Evolutionary conservation across 2,888 invertebrate species (phyloP).

Genomic region (Nysson spinosus): DNA sequence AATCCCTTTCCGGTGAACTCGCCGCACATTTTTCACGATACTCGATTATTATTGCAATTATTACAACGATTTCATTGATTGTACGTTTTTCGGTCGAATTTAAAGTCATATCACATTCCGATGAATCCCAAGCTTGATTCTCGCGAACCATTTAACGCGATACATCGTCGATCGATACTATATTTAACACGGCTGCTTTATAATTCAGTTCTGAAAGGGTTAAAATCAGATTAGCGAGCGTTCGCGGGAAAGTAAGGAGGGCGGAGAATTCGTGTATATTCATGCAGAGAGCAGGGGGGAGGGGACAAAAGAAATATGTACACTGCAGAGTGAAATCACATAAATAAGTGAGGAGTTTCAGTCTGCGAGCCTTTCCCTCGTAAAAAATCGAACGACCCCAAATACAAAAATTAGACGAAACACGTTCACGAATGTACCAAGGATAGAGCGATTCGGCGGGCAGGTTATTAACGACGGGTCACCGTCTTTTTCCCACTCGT

Average conservation of each 20-base stretch:
- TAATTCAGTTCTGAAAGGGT: conserved; percentile 16
- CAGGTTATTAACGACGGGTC: too few relatives aligned
- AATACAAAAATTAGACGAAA: conserved; percentile 1
- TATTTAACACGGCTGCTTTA: conserved; percentile 11
- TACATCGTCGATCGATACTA: conserved; percentile 14
- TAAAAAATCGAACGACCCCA: conserved; percentile 1
- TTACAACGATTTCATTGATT: too few relatives aligned
- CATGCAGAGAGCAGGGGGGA: neutral
- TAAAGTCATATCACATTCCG: conserved; percentile 9
- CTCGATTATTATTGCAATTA: too few relatives aligned
- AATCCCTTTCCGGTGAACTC: too few relatives aligned
- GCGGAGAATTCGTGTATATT: neutral
- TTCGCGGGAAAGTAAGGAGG: neutral
- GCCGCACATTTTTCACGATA: too few relatives aligned
- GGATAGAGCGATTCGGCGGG: too few relatives aligned
- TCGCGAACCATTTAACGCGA: conserved; percentile 6
- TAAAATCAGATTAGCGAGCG: neutral
- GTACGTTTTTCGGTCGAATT: neutral
- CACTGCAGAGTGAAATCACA: conserved; percentile 14
- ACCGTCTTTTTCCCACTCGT: neutral
- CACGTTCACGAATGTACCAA: neutral
- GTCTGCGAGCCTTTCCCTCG: conserved; percentile 34
- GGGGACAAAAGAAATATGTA: conserved; percentile 16
- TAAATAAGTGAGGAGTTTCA: conserved; percentile 37
- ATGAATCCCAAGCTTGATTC: conserved; percentile 5